Conservation (phyloP, 2,797 vertebrate species). For the Syngnathus acus region DNA sequence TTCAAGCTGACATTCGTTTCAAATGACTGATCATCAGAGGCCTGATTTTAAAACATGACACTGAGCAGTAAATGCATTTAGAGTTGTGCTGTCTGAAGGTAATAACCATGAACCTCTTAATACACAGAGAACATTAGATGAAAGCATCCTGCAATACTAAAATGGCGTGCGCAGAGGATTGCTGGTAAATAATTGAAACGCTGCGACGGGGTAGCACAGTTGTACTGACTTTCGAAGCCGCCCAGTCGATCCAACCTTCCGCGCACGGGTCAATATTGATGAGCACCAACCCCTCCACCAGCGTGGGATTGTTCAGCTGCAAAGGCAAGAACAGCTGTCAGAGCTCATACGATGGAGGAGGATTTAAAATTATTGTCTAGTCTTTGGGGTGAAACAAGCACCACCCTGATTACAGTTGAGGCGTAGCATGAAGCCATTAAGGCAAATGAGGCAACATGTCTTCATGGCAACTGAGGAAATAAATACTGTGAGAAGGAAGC, state of each 20-base stretch:
- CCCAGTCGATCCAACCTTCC: conserved; percentile 99
- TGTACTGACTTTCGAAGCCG: conserved; percentile 83
- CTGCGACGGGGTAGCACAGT: background rate
- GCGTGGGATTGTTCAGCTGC: conserved; percentile 83
- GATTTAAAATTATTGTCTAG: background rate
- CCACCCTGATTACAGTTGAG: background rate
- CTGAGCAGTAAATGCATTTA: background rate
- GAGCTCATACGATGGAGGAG: background rate
- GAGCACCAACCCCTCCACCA: conserved; percentile 90
- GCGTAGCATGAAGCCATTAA: background rate
- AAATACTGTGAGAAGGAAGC: background rate
- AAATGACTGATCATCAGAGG: background rate
- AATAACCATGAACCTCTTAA: background rate
- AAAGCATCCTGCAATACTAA: background rate
- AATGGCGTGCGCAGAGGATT: background rate
- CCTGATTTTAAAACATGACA: background rate
- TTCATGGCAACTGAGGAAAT: background rate
- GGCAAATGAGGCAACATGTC: too few relatives aligned
- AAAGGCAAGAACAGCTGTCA: conserved; percentile 12
- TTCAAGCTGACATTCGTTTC: background rate
- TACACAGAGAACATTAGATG: background rate
- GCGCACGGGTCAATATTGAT: conserved; percentile 92
- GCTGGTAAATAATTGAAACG: conserved; percentile 1
- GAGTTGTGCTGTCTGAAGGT: background rate
- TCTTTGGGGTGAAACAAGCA: background rate